phyloP scores from a whole-genome alignment of 2,797 vertebrate genomes.

The Anabas testudineus region DNA sequence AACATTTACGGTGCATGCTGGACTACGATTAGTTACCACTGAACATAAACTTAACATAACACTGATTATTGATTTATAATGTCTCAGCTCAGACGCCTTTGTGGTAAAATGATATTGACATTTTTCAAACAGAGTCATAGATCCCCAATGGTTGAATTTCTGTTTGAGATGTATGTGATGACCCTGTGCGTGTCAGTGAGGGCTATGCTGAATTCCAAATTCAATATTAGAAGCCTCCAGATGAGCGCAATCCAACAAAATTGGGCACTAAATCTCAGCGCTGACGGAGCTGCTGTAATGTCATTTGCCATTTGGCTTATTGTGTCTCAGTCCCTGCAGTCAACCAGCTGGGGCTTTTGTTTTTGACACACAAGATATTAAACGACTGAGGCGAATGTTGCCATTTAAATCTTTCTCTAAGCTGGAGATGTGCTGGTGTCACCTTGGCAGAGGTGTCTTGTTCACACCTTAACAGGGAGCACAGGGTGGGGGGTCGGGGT shows the following conservation, averaged over 20 bases:
- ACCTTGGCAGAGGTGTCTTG: slow-evolving; percentile 4
- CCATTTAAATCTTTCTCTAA: slow-evolving; percentile 13
- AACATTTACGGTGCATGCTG: too few relatives aligned
- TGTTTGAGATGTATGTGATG: slow-evolving; percentile 44
- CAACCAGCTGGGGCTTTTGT: slow-evolving; percentile 27
- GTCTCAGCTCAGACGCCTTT: not conserved
- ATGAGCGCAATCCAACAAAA: slow-evolving; percentile 34
- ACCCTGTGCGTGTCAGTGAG: slow-evolving; percentile 28
- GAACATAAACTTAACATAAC: too few relatives aligned
- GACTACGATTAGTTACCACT: too few relatives aligned
- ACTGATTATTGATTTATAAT: too few relatives aligned
- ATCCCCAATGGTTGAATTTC: slow-evolving; percentile 34
- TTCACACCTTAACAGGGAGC: slow-evolving; percentile 18
- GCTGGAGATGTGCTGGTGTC: slow-evolving; percentile 1
- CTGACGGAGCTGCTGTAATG: slow-evolving; percentile 46
- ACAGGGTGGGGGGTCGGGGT: not conserved
- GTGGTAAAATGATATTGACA: slow-evolving; percentile 13
- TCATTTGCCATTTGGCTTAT: slow-evolving; percentile 57
- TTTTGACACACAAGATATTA: not conserved
- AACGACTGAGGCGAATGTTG: slow-evolving; percentile 12
- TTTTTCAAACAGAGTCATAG: slow-evolving; percentile 5
- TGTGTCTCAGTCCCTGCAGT: slow-evolving; percentile 25
- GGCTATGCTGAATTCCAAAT: slow-evolving; percentile 49
- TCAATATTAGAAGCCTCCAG: slow-evolving; percentile 45
- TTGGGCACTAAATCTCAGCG: slow-evolving; percentile 18